These are phyloP conservation scores for Tenebrio molitor DNA, from an alignment of 1,140 invertebrate genomes.

Conservation along the genomic window DNA sequence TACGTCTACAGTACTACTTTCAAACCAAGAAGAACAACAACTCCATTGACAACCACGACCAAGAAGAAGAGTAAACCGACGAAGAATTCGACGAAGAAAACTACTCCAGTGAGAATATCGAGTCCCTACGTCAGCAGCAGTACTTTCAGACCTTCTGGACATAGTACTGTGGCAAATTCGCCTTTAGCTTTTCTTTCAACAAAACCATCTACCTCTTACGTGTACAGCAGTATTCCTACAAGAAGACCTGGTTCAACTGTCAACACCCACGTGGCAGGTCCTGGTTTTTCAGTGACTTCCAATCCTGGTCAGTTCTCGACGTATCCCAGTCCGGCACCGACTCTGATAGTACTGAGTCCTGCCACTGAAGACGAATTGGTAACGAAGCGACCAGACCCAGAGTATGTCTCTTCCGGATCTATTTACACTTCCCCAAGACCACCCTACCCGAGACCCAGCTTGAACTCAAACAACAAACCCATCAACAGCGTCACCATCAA, in stretches of 20 bases:
- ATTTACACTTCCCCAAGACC: conserved; percentile 42
- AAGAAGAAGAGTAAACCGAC: conserved; percentile 20
- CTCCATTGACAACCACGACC: conserved; percentile 14
- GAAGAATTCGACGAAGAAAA: conserved; percentile 28
- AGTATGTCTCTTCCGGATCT: conserved; percentile 48
- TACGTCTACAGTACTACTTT: conserved; percentile 58
- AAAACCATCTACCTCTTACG: conserved; percentile 72
- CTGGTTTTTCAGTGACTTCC: conserved; percentile 56
- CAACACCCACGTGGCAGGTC: conserved; percentile 54
- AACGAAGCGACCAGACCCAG: conserved; percentile 51
- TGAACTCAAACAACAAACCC: conserved; percentile 64
- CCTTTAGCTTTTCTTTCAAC: conserved; percentile 56
- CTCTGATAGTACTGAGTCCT: conserved; percentile 79
- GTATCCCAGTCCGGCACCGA: conserved; percentile 74
- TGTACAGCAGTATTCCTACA: conserved; percentile 70
- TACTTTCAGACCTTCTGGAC: conserved; percentile 41
- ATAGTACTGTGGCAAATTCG: conserved; percentile 59
- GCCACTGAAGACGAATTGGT: conserved; percentile 57
- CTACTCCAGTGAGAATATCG: not conserved
- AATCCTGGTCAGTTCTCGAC: conserved; percentile 52
- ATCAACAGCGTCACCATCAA: conserved; percentile 70
- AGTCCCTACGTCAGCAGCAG: conserved; percentile 39
- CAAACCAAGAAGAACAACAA: conserved; percentile 46
- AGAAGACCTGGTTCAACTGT: conserved; percentile 55
- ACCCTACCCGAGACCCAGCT: conserved; percentile 62